phyloP scores from a whole-genome alignment of 2,113 vertebrate species.

The Thinocorus orbignyianus region DNA sequence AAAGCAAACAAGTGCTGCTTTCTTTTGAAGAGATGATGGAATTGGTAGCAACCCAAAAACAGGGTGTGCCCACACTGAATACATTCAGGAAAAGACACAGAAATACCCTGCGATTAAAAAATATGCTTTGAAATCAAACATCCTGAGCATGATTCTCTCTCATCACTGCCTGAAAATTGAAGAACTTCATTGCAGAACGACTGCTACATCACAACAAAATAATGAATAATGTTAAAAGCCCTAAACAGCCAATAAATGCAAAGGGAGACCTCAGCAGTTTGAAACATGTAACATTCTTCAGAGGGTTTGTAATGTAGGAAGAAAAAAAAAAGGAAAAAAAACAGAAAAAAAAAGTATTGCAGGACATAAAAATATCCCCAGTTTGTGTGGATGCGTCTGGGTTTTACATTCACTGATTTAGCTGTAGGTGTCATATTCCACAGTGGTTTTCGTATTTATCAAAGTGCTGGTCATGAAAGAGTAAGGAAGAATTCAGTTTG shows the following conservation, averaged over 20 bases:
- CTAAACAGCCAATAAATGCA: slow-evolving; percentile 11
- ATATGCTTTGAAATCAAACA: not conserved
- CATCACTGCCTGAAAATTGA: not conserved
- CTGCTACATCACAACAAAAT: not conserved
- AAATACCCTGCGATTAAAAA: slow-evolving; percentile 28
- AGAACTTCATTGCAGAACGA: not conserved
- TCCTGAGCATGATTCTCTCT: not conserved
- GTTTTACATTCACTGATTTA: not conserved
- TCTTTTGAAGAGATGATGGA: slow-evolving; percentile 28
- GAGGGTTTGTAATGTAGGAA: slow-evolving; percentile 5
- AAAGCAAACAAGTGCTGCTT: slow-evolving; percentile 29
- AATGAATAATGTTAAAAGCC: not conserved
- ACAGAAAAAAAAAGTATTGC: not conserved
- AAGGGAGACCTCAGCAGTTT: slow-evolving; percentile 8
- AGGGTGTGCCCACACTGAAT: not conserved
- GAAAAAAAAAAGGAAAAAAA: too few relatives aligned
- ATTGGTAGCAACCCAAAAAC: not conserved
- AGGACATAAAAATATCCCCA: slow-evolving; percentile 2
- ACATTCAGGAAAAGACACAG: slow-evolving; percentile 3
- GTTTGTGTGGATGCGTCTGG: not conserved
- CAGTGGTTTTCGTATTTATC: not conserved
- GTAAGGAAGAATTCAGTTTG: not conserved
- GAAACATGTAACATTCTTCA: slow-evolving; percentile 30
- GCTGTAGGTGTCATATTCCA: not conserved
- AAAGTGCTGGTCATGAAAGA: not conserved